phyloP scores from a whole-genome alignment of 2,888 invertebrate species.

The Deilephila porcellus region DNA sequence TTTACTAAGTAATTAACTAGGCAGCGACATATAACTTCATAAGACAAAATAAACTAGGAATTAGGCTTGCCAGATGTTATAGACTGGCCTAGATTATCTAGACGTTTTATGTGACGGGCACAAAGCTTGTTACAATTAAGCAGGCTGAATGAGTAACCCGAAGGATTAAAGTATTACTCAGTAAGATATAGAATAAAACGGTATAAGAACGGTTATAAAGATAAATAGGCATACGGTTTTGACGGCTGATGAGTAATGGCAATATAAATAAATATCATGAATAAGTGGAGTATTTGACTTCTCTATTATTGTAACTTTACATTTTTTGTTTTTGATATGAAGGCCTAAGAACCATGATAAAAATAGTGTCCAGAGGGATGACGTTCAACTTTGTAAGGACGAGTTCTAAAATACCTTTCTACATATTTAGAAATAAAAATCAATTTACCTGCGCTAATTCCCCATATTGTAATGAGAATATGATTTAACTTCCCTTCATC shows the following conservation, averaged over 20 bases:
- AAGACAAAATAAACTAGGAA: conserved; percentile 6
- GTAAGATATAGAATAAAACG: background rate
- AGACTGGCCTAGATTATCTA: conserved; percentile 11
- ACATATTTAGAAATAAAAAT: no score
- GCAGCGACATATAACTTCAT: background rate
- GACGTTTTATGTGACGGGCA: conserved; percentile 14
- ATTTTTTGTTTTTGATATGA: no score
- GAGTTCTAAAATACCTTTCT: no score
- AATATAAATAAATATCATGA: no score
- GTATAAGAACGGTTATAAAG: background rate
- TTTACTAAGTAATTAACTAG: background rate
- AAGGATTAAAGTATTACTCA: background rate
- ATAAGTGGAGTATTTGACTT: no score
- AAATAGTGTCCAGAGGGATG: no score
- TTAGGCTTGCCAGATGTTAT: conserved; percentile 12
- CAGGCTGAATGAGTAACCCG: conserved; percentile 7
- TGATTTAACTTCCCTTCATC: no score
- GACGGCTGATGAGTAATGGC: background rate
- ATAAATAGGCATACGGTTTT: background rate
- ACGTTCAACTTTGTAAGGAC: no score
- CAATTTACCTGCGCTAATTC: no score
- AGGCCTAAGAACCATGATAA: no score
- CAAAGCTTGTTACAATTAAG: background rate
- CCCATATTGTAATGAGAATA: no score
- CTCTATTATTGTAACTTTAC: no score